Percentiles rank a stretch among this genome's conserved stretches.
Evolutionary conservation across 2,888 invertebrate species (phyloP).

Genomic region (Sarcophaga rosellei): DNA sequence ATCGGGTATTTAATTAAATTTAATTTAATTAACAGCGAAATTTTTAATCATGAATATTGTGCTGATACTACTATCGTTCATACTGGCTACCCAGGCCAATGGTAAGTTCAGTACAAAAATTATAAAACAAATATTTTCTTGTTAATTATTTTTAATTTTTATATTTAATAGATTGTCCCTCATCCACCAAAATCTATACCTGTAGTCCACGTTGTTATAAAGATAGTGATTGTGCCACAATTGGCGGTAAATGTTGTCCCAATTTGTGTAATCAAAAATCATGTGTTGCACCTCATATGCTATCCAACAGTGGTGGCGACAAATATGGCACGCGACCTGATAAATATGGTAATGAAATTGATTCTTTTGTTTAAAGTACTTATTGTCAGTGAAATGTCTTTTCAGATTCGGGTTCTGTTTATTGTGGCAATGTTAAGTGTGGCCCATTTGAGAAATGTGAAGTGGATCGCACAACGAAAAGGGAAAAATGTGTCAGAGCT

Average conservation of each 20-base stretch:
- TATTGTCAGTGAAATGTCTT: background rate
- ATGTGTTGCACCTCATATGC: constrained; percentile 82
- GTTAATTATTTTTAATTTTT: background rate
- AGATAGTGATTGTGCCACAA: constrained; percentile 84
- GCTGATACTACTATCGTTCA: background rate
- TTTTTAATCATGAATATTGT: constrained; percentile 16
- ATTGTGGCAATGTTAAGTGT: constrained; percentile 87
- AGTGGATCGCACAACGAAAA: constrained; percentile 84
- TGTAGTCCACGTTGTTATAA: constrained; percentile 85
- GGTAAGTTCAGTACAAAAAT: constrained; percentile 23
- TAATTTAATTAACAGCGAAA: constrained; percentile 66
- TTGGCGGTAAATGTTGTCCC: constrained; percentile 85
- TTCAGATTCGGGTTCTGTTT: constrained; percentile 81
- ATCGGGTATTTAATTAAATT: constrained; percentile 5
- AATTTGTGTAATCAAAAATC: constrained; percentile 86
- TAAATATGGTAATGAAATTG: constrained; percentile 54
- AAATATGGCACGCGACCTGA: constrained; percentile 52
- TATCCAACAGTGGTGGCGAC: constrained; percentile 47
- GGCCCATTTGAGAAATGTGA: constrained; percentile 85
- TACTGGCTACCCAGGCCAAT: constrained; percentile 22
- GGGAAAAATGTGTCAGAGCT: constrained; percentile 84
- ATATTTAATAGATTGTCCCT: constrained; percentile 82
- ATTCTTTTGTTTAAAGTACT: background rate
- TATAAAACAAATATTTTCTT: background rate
- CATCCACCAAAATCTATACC: constrained; percentile 83